Base-by-base conservation (phyloP, 2,888 invertebrate species). In the Pseudococcus longispinus region DNA sequence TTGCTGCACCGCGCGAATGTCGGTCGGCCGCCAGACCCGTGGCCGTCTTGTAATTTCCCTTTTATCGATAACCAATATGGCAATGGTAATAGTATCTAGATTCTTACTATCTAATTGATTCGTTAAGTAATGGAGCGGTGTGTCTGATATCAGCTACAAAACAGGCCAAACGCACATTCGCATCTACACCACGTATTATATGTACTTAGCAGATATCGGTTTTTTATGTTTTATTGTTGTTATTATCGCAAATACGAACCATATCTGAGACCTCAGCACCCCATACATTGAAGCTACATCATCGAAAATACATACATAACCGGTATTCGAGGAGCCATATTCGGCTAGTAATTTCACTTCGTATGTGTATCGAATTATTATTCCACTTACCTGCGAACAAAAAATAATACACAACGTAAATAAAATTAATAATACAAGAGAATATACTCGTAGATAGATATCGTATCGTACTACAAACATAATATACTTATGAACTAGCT, bases 61-160 rank as follows among this genome's bases (percentile, higher is more conserved):
- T 70, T 70, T 70, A 70, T 70, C 70, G 70, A 70, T 70, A 70
- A 29, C 70, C 70, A 29, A 70, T 70, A 70, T 70, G 70, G 70
- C 29, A 70, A 70, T 70, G 70, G 70, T 29, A 18, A 26, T 29
- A 70, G 29, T 70, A 29, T 60, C 60, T 23, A 60, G 60, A 60
- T 60, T 60, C 20, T 60, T 60, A 20, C 60, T 23, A 60, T 70
- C 29, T 70, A 70, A 70, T 70, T 70, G 70, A 70, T 70, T 70
- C 29, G 70, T 70, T 70, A 70, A 70, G 70, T 70, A 70, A 70
- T 29, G 65, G 26, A 8, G 23, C 65, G 26, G 26, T 65, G 70
- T 60, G 60, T 60, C 60, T 60, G 23, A 51, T 23, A 60, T 23
- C 9, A 55, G n/a, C n/a, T 55, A 55, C 20, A 23, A 23, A 60